phyloP scores from a whole-genome alignment of 1,140 invertebrate species.

The Meteorus sp. region DNA sequence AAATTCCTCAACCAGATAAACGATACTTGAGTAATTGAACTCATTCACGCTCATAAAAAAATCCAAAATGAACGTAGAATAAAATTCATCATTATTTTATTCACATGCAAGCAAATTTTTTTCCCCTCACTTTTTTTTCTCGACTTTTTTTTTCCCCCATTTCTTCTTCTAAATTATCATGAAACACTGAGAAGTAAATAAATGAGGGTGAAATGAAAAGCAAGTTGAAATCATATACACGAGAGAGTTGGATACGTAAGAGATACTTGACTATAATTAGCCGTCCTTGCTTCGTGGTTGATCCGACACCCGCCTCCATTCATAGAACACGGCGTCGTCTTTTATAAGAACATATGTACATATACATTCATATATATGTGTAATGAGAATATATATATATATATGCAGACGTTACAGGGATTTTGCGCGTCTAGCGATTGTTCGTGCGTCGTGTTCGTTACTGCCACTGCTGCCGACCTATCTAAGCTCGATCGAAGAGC shows the following conservation, averaged over 20 bases:
- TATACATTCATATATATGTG: slow-evolving; percentile 1
- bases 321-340: slow-evolving; percentile 46
- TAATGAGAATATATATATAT: no score
- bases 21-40: no score
- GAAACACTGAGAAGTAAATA: neutral
- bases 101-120: no score
- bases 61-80: no score
- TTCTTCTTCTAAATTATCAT: no score
- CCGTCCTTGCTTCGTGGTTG: slow-evolving; percentile 50
- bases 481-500: slow-evolving; percentile 13
- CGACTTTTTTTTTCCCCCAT: no score
- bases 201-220: neutral
- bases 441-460: slow-evolving; percentile 12
- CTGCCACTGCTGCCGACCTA: slow-evolving; percentile 18
- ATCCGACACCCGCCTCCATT: slow-evolving; percentile 49
- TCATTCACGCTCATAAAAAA: no score
- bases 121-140: no score
- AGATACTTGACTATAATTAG: slow-evolving; percentile 51
- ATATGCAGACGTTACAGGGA: neutral
- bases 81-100: no score
- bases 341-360: neutral
- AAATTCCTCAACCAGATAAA: no score
- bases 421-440: slow-evolving; percentile 17
- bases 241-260: slow-evolving; percentile 25
- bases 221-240: slow-evolving; percentile 3